phyloP scores from a whole-genome alignment of 2,888 invertebrate species.

The Tenthredo mesomela region DNA sequence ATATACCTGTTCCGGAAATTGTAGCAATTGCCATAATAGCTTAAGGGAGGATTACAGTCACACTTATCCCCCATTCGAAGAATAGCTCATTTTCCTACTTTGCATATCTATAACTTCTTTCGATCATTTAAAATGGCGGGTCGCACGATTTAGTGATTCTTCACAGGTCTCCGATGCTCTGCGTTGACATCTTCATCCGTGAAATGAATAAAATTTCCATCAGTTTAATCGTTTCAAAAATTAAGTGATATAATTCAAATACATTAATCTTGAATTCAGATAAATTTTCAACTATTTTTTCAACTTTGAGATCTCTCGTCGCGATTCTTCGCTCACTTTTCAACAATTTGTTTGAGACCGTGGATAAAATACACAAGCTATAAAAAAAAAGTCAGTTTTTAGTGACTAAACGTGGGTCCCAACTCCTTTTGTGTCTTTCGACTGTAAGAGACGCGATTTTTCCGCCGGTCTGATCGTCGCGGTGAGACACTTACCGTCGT shows the following conservation, averaged over 20 bases:
- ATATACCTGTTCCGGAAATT: constrained; percentile 22
- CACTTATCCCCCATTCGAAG: constrained; percentile 16
- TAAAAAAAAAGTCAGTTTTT: background rate
- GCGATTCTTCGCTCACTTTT: background rate
- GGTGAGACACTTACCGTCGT: background rate
- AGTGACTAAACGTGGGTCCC: background rate
- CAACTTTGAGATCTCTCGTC: background rate
- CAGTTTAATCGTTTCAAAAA: background rate
- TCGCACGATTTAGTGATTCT: background rate
- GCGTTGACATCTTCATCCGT: background rate
- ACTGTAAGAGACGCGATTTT: background rate
- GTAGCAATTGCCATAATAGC: constrained; percentile 37
- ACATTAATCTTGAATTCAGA: background rate
- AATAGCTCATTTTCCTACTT: constrained; percentile 29
- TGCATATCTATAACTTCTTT: constrained; percentile 11
- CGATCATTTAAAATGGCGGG: constrained; percentile 43
- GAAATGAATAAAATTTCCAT: background rate
- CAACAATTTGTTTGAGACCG: background rate
- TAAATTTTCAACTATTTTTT: background rate
- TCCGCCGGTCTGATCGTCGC: background rate
- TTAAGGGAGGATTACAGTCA: constrained; percentile 18
- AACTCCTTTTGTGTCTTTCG: background rate
- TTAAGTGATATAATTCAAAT: background rate
- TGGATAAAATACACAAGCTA: background rate
- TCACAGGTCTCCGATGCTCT: background rate